A percentile compares a stretch with the other conserved stretches of the same genome.
phyloP scores from a whole-genome alignment of 2,797 vertebrate genomes.

The Rousettus madagascariensis region DNA sequence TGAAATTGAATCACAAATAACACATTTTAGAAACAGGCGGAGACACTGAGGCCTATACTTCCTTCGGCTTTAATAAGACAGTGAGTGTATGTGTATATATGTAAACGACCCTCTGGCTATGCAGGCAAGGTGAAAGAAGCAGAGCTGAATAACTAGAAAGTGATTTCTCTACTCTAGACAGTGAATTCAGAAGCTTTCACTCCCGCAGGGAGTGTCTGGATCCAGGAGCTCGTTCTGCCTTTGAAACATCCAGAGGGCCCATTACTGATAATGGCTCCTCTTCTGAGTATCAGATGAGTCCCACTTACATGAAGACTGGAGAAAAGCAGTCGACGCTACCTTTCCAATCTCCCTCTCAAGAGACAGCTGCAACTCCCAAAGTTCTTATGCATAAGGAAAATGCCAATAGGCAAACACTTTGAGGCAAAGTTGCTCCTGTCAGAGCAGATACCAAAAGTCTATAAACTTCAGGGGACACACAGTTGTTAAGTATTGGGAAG shows the following conservation, averaged over 20 bases:
- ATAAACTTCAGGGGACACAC: neutral
- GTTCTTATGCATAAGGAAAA: slow-evolving; percentile 28
- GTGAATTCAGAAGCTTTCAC: neutral
- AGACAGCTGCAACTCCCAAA: slow-evolving; percentile 24
- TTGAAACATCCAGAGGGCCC: slow-evolving; percentile 11
- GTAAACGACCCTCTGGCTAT: slow-evolving; percentile 53
- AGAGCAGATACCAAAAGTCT: slow-evolving; percentile 60
- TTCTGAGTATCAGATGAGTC: neutral
- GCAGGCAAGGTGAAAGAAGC: neutral
- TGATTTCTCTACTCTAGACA: slow-evolving; percentile 47
- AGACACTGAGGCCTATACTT: slow-evolving; percentile 51
- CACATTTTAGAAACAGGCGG: slow-evolving; percentile 54
- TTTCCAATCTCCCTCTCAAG: slow-evolving; percentile 5
- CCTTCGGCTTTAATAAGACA: slow-evolving; percentile 61
- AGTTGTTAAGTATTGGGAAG: neutral
- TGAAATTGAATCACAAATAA: slow-evolving; percentile 68
- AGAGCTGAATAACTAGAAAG: slow-evolving; percentile 43
- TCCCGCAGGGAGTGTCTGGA: neutral
- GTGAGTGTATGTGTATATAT: neutral
- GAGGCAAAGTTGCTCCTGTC: slow-evolving; percentile 54
- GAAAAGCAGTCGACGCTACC: slow-evolving; percentile 22
- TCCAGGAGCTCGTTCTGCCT: slow-evolving; percentile 46
- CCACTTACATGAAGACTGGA: slow-evolving; percentile 24
- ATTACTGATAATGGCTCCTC: slow-evolving; percentile 40
- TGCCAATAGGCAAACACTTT: slow-evolving; percentile 61